Conservation (phyloP, 2,113 vertebrate genomes). For the Cynopterus brachyotis region DNA sequence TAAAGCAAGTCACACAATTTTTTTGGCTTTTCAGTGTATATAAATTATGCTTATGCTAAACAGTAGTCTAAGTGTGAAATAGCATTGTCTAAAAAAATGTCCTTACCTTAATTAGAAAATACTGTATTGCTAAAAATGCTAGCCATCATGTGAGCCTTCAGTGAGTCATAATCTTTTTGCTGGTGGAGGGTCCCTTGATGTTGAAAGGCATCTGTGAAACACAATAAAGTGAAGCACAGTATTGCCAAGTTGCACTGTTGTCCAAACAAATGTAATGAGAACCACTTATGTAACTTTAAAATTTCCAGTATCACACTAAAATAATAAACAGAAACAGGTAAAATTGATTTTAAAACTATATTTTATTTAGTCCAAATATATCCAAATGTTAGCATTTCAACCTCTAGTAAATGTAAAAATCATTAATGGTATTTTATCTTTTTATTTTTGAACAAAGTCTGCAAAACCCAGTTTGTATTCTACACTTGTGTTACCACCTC, state of each 20-base stretch:
- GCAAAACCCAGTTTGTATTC: background rate
- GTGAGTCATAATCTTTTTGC: too few species aligned
- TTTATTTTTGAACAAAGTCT: background rate
- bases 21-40: too few species aligned
- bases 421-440: background rate
- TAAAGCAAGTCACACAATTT: too few species aligned
- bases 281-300: background rate
- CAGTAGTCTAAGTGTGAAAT: too few species aligned
- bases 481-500: background rate
- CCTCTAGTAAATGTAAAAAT: background rate
- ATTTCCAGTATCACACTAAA: background rate
- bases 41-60: too few species aligned
- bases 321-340: background rate
- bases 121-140: too few species aligned
- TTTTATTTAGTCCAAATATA: background rate
- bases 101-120: too few species aligned
- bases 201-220: too few species aligned
- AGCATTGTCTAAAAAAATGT: too few species aligned
- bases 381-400: background rate
- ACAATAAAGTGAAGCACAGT: too few species aligned
- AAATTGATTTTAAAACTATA: background rate
- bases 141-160: too few species aligned
- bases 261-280: background rate
- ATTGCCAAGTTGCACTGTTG: background rate
- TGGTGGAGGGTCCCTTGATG: too few species aligned